These are phyloP conservation scores for Amphipoea lucens DNA, from an alignment of 2,888 invertebrate species.

Conservation along the genomic window DNA sequence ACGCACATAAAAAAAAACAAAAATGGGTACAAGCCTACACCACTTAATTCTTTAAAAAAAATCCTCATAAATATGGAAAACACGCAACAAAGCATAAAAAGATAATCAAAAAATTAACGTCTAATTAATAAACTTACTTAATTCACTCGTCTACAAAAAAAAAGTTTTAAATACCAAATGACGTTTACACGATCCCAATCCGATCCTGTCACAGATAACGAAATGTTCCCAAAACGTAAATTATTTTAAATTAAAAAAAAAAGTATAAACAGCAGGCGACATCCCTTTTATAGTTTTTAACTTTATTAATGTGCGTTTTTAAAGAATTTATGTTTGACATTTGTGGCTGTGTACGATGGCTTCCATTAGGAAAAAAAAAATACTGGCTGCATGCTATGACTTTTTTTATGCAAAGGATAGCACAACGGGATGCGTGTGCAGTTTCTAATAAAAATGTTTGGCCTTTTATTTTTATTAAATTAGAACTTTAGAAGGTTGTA, in stretches of 20 bases:
- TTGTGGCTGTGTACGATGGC: constrained; percentile 70
- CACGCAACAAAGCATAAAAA: constrained; percentile 44
- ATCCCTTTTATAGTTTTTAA: constrained; percentile 76
- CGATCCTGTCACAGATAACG: constrained; percentile 64
- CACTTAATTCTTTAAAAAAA: neutral
- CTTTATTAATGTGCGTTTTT: constrained; percentile 84
- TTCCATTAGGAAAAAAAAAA: constrained; percentile 64
- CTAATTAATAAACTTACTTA: constrained; percentile 59
- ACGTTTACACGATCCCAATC: constrained; percentile 64
- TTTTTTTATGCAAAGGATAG: constrained; percentile 38
- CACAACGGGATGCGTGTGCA: neutral
- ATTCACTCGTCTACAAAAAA: constrained; percentile 43
- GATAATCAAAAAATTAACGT: constrained; percentile 66
- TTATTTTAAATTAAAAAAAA: constrained; percentile 63
- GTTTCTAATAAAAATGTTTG: neutral
- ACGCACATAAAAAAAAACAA: neutral
- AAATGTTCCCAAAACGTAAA: constrained; percentile 63
- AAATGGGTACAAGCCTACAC: neutral
- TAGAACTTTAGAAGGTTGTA: too few relatives aligned
- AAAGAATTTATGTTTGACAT: constrained; percentile 86
- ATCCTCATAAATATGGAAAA: neutral
- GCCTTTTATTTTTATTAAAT: neutral
- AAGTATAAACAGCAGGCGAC: constrained; percentile 53
- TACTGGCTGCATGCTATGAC: constrained; percentile 8
- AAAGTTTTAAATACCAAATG: constrained; percentile 46